Evolutionary conservation across 1,140 invertebrate species (phyloP).

Genomic region (Formica exsecta): DNA sequence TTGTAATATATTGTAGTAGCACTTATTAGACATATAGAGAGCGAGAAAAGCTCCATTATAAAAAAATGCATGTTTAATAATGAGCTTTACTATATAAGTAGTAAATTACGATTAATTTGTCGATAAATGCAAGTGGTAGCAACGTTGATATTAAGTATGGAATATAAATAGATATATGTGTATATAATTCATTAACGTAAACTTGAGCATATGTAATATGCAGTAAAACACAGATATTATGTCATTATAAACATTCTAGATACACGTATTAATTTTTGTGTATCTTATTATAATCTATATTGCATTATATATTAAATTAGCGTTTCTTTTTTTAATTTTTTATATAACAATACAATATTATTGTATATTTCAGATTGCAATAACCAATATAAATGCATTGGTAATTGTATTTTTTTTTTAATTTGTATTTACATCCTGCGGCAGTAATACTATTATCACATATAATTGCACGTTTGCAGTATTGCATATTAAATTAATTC

Average conservation of each 20-base stretch:
- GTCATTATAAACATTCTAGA: constrained; percentile 10
- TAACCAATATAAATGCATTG: neutral
- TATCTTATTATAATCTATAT: constrained; percentile 19
- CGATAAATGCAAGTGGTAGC: constrained; percentile 75
- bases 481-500: constrained; percentile 39
- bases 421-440: constrained; percentile 10
- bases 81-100: constrained; percentile 3
- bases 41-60: constrained; percentile 19
- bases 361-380: neutral
- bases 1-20: constrained; percentile 1
- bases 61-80: constrained; percentile 45
- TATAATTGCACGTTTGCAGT: constrained; percentile 53
- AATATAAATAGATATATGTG: neutral
- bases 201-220: constrained; percentile 60
- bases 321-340: neutral
- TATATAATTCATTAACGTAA: constrained; percentile 2
- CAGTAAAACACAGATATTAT: neutral
- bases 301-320: neutral
- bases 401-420: neutral
- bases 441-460: constrained; percentile 8
- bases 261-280: neutral
- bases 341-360: neutral
- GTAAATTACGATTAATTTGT: constrained; percentile 36
- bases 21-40: neutral
- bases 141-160: constrained; percentile 2